Evolutionary conservation across 2,113 vertebrate genomes (phyloP).

Genomic region (Entelurus aequoreus): DNA sequence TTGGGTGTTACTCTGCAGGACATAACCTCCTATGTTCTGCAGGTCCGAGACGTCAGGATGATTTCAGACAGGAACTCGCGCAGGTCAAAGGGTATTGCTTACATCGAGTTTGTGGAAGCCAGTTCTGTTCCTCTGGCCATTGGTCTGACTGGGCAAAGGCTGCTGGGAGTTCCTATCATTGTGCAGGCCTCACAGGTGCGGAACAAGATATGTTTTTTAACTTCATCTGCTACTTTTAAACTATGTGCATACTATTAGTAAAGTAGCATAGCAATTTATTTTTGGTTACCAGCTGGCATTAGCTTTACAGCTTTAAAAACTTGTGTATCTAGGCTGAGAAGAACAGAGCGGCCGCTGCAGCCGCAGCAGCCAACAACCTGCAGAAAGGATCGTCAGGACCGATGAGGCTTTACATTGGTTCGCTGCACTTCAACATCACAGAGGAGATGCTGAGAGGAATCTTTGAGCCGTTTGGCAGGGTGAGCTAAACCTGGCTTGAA

Average conservation of each 20-base stretch:
- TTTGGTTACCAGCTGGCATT: no score
- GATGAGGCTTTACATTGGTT: conserved; percentile 92
- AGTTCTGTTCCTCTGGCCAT: conserved; percentile 96
- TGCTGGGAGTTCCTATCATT: conserved; percentile 94
- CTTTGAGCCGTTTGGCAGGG: conserved; percentile 94
- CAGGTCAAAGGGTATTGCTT: conserved; percentile 95
- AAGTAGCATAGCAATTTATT: no score
- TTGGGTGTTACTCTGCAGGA: neutral
- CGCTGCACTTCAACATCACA: conserved; percentile 95
- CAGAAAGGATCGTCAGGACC: conserved; percentile 89
- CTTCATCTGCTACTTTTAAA: no score
- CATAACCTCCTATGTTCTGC: neutral
- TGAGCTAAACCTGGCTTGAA: conserved; percentile 37
- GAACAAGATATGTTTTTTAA: no score
- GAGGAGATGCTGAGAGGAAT: conserved; percentile 97
- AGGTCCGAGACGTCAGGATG: conserved; percentile 96
- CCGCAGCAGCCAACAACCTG: conserved; percentile 89
- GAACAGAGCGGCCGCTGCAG: conserved; percentile 81
- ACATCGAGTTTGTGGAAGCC: conserved; percentile 93
- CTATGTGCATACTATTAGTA: no score
- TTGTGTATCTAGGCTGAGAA: conserved; percentile 82
- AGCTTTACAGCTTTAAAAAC: no score
- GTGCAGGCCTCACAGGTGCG: conserved; percentile 93
- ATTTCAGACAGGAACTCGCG: conserved; percentile 97
- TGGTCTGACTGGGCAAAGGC: conserved; percentile 90